A percentile compares a stretch with the other conserved stretches of the same genome.
Conservation (phyloP, 2,888 invertebrate species). For the Coelopa pilipes region DNA sequence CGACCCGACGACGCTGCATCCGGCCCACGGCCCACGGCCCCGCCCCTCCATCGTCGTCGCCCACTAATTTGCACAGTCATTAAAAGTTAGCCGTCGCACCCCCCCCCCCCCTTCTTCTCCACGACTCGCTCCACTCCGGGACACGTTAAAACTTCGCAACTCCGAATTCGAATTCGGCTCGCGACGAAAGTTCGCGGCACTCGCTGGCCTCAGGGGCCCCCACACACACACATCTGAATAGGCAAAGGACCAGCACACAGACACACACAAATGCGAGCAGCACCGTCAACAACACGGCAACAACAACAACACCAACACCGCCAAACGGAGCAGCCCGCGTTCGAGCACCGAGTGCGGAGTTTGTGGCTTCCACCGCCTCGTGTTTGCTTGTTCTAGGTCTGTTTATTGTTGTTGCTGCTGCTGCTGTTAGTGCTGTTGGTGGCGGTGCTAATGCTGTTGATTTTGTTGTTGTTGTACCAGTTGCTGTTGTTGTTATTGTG, state of each 20-base stretch:
- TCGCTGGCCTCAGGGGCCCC: background rate
- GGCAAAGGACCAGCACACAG: background rate
- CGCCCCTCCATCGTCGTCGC: background rate
- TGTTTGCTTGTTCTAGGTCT: no score
- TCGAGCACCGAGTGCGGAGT: background rate
- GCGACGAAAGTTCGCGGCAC: background rate
- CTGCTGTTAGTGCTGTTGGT: no score
- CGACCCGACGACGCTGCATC: background rate
- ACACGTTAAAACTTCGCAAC: background rate
- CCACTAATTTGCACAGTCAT: slow-evolving; percentile 4
- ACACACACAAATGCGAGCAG: background rate
- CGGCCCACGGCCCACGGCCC: background rate
- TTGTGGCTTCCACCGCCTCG: background rate
- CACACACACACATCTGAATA: background rate
- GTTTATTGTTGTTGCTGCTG: no score
- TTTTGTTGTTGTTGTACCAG: no score
- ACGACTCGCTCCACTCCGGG: no score
- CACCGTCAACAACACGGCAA: background rate
- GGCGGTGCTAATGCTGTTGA: no score
- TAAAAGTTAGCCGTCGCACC: background rate
- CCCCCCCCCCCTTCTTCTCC: background rate
- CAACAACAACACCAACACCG: background rate
- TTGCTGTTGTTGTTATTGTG: no score
- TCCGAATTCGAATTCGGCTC: background rate
- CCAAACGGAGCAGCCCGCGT: background rate